Conservation (phyloP, 2,888 invertebrate species). For the Asteroscopus sphinx region DNA sequence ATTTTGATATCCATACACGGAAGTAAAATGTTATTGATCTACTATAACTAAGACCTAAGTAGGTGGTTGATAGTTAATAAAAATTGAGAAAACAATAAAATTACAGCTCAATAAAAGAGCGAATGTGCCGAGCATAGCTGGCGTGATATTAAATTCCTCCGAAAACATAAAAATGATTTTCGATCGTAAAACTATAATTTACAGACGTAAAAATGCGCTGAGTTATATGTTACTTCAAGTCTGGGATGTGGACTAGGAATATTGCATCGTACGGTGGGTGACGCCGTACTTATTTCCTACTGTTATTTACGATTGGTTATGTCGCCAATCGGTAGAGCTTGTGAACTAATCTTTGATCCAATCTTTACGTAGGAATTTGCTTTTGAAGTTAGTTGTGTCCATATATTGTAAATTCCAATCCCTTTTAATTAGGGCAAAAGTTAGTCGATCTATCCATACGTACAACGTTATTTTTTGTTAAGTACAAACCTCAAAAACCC, state of each 20-base stretch:
- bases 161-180: conserved; percentile 90
- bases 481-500: too few relatives aligned
- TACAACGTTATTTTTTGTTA: too few relatives aligned
- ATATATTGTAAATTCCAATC: too few relatives aligned
- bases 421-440: too few relatives aligned
- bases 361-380: too few relatives aligned
- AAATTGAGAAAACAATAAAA: conserved; percentile 90
- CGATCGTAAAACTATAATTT: conserved; percentile 90
- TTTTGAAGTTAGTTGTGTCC: too few relatives aligned
- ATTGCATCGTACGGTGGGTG: conserved; percentile 54
- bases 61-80: conserved; percentile 89
- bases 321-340: neutral
- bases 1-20: conserved; percentile 46
- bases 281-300: conserved; percentile 25
- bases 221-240: conserved; percentile 81
- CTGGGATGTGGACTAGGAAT: conserved; percentile 68
- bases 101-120: conserved; percentile 88
- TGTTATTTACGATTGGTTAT: conserved; percentile 31
- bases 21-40: conserved; percentile 75
- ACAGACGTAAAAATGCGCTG: conserved; percentile 90
- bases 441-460: too few relatives aligned
- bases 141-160: conserved; percentile 89
- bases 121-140: conserved; percentile 87
- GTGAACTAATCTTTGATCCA: neutral
- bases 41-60: conserved; percentile 76